Percentiles rank a stretch among this genome's conserved stretches.
These are phyloP conservation scores for Malacoraja senta DNA, from an alignment of 2,797 vertebrate genomes.

Conservation along the genomic window DNA sequence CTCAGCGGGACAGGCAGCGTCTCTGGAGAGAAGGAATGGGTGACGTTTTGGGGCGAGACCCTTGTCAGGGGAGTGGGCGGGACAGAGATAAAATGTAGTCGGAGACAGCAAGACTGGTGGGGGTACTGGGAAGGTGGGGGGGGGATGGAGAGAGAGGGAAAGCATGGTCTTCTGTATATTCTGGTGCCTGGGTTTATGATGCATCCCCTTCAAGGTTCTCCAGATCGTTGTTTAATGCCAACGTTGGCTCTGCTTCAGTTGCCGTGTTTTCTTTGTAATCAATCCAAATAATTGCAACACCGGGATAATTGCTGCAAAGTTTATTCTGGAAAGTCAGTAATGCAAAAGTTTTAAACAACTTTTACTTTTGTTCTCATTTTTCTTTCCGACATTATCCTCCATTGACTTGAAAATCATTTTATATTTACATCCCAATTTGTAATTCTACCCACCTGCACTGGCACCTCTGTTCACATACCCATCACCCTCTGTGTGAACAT, in stretches of 20 bases:
- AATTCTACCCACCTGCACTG: neutral
- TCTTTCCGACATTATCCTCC: neutral
- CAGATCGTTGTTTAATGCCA: neutral
- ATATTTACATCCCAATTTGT: neutral
- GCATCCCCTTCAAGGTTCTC: neutral
- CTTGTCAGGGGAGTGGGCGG: too few relatives aligned
- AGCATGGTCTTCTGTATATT: neutral
- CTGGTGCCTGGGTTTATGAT: neutral
- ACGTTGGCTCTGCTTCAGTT: neutral
- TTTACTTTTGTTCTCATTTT: neutral
- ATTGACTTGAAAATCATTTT: neutral
- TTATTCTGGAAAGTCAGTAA: neutral
- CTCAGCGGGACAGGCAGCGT: too few relatives aligned
- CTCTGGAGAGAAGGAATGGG: too few relatives aligned
- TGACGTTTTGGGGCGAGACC: too few relatives aligned
- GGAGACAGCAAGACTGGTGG: too few relatives aligned
- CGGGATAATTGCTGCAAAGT: neutral
- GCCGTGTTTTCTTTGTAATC: neutral
- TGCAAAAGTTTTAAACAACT: neutral
- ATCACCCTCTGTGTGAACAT: too few relatives aligned
- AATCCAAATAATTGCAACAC: neutral
- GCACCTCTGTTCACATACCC: too few relatives aligned
- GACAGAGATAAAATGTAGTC: too few relatives aligned
- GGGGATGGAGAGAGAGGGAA: too few relatives aligned
- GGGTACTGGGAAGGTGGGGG: too few relatives aligned